phyloP scores from a whole-genome alignment of 2,888 invertebrate species.

The Brassicogethes aeneus region DNA sequence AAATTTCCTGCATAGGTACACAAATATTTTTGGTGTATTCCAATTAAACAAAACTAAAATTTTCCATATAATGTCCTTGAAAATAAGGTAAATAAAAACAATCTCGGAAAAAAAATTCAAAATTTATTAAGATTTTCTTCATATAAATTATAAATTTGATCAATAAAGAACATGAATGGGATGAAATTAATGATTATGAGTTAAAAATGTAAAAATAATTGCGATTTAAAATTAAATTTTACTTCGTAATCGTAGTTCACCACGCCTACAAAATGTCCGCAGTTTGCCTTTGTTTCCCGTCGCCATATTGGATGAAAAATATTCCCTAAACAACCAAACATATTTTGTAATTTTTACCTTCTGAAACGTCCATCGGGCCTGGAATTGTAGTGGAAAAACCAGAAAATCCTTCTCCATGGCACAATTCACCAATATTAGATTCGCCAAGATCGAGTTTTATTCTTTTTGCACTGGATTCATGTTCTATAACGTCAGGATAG shows the following conservation, averaged over 20 bases:
- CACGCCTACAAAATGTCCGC: slow-evolving; percentile 43
- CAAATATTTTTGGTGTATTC: too few relatives aligned
- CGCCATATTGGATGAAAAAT: slow-evolving; percentile 39
- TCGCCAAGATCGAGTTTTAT: slow-evolving; percentile 36
- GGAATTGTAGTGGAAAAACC: slow-evolving; percentile 32
- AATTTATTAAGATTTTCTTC: slow-evolving; percentile 13
- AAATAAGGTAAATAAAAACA: slow-evolving; percentile 26
- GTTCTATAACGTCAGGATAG: slow-evolving; percentile 38
- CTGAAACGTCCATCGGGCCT: slow-evolving; percentile 34
- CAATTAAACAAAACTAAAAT: too few relatives aligned
- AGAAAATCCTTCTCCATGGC: slow-evolving; percentile 33
- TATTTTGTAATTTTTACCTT: slow-evolving; percentile 42
- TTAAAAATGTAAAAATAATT: slow-evolving; percentile 10
- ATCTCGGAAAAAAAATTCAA: slow-evolving; percentile 15
- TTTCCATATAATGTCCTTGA: too few relatives aligned
- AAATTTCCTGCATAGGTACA: too few relatives aligned
- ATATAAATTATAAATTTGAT: slow-evolving; percentile 8
- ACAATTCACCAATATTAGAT: slow-evolving; percentile 35
- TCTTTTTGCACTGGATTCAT: slow-evolving; percentile 40
- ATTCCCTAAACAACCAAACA: slow-evolving; percentile 38
- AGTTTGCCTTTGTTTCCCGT: slow-evolving; percentile 32
- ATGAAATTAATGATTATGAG: slow-evolving; percentile 8
- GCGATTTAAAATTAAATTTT: not conserved
- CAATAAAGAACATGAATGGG: slow-evolving; percentile 8
- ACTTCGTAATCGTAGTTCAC: slow-evolving; percentile 22